phyloP scores from a whole-genome alignment of 1,140 invertebrate species.

The Araneus ventricosus region DNA sequence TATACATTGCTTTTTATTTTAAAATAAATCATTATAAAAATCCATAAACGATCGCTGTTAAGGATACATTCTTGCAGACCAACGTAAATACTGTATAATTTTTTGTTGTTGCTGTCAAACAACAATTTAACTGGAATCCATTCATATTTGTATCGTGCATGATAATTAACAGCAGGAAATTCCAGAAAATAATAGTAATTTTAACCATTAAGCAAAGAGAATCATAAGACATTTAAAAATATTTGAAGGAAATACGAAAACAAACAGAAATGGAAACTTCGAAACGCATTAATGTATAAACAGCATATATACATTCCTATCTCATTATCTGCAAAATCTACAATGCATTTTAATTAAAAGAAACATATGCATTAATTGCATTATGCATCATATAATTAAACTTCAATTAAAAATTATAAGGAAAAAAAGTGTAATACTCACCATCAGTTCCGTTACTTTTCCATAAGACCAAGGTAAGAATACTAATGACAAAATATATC shows the following conservation, averaged over 20 bases:
- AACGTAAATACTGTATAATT: background rate
- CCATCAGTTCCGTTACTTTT: conserved; percentile 53
- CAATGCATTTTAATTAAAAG: background rate
- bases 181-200: background rate
- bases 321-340: background rate
- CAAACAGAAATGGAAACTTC: background rate
- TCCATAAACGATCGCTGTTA: no score
- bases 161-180: no score
- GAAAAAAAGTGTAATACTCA: background rate
- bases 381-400: background rate
- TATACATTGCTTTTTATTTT: no score
- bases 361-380: background rate
- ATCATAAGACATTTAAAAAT: background rate
- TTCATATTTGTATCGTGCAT: background rate
- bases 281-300: background rate
- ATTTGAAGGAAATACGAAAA: background rate
- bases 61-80: no score
- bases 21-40: no score
- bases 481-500: conserved; percentile 48
- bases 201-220: background rate
- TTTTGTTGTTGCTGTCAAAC: background rate
- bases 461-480: conserved; percentile 50
- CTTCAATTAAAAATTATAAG: background rate
- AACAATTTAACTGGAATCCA: background rate
- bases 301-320: background rate